A percentile compares a stretch with the other conserved stretches of the same genome.
These are phyloP conservation scores for Phycodurus eques DNA, from an alignment of 2,113 vertebrate genomes.

Conservation along the genomic window DNA sequence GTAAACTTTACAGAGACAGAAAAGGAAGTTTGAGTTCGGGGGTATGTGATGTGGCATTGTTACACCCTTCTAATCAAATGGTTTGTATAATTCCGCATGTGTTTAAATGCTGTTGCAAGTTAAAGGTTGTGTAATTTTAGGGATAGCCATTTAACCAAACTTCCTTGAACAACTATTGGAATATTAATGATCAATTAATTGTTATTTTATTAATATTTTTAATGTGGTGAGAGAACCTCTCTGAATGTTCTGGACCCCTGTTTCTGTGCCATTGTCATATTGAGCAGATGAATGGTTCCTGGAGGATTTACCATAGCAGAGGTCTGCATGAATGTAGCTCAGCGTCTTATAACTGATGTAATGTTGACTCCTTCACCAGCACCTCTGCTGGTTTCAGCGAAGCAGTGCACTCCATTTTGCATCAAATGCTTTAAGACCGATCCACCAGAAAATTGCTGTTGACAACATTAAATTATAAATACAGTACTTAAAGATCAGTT, in stretches of 20 bases:
- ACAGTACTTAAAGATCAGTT: background rate
- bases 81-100: background rate
- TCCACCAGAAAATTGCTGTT: too few relatives aligned
- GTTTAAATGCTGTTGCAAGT: background rate
- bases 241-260: background rate
- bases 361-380: background rate
- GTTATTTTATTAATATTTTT: background rate
- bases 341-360: background rate
- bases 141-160: background rate
- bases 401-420: background rate
- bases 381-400: background rate
- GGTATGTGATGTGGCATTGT: constrained; percentile 10
- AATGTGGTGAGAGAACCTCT: background rate
- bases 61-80: constrained; percentile 22
- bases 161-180: background rate
- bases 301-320: background rate
- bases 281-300: background rate
- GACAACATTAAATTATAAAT: background rate
- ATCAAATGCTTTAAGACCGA: background rate
- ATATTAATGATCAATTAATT: background rate
- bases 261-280: background rate
- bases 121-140: background rate
- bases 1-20: constrained; percentile 38
- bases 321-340: background rate
- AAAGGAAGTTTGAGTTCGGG: constrained; percentile 7